These are phyloP conservation scores for Gymnosoma rotundatum DNA, from an alignment of 2,888 invertebrate species.

Conservation along the genomic window DNA sequence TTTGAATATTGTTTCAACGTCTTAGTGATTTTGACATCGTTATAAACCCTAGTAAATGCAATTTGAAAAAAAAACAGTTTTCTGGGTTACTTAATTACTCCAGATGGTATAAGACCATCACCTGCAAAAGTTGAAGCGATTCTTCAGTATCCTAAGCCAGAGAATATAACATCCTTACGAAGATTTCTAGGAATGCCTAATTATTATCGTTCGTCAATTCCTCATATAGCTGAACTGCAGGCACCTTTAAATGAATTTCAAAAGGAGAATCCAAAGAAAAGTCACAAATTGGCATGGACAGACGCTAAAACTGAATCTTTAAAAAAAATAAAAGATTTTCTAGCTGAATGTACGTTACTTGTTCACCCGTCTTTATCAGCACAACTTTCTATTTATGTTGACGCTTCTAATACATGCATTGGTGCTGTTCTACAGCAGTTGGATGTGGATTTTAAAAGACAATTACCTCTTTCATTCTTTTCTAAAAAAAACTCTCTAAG, in stretches of 20 bases:
- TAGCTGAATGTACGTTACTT: background rate
- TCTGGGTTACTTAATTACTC: too few relatives aligned
- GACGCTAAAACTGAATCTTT: too few relatives aligned
- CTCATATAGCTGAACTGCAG: background rate
- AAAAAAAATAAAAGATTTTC: too few relatives aligned
- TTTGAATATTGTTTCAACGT: too few relatives aligned
- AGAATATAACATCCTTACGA: background rate
- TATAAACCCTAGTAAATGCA: background rate
- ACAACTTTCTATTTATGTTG: background rate
- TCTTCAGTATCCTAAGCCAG: conserved; percentile 11
- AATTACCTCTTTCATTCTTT: conserved; percentile 3
- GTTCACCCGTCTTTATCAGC: background rate
- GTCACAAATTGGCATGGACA: too few relatives aligned
- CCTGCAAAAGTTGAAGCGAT: background rate
- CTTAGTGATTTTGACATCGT: background rate
- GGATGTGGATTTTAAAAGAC: background rate
- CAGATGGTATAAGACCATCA: too few relatives aligned
- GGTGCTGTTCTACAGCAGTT: conserved; percentile 8
- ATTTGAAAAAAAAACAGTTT: too few relatives aligned
- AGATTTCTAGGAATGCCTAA: conserved; percentile 22
- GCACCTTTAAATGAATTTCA: background rate
- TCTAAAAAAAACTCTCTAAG: conserved; percentile 8
- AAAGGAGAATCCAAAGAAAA: background rate
- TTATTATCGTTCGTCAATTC: background rate
- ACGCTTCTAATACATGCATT: conserved; percentile 13